Percentiles rank a stretch among this genome's conserved stretches.
Evolutionary conservation across 2,888 invertebrate species (phyloP).

Genomic region (Drosophila meridionalis): DNA sequence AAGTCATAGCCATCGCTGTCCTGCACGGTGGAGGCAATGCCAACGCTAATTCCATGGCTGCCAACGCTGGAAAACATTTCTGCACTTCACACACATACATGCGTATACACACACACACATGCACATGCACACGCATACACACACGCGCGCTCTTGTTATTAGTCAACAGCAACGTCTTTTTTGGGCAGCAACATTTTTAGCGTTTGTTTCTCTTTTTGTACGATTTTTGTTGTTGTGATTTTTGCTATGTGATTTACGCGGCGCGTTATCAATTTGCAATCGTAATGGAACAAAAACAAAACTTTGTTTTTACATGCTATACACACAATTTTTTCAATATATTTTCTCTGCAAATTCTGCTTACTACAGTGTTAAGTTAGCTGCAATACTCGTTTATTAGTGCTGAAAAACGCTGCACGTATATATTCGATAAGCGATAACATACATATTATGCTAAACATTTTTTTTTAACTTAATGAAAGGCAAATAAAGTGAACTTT

Average conservation of each 20-base stretch:
- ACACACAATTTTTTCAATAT: conserved; percentile 62
- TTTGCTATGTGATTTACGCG: conserved; percentile 18
- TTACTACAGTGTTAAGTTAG: conserved; percentile 59
- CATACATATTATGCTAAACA: neutral
- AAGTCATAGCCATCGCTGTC: conserved; percentile 88
- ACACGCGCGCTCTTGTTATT: conserved; percentile 59
- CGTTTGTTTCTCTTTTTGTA: conserved; percentile 23
- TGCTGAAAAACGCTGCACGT: conserved; percentile 28
- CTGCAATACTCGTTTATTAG: conserved; percentile 44
- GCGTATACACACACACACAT: conserved; percentile 36
- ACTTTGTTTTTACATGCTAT: conserved; percentile 62
- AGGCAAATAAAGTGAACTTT: neutral
- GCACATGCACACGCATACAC: conserved; percentile 34
- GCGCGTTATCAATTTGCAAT: conserved; percentile 36
- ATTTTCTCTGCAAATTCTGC: conserved; percentile 63
- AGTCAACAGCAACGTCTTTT: conserved; percentile 62
- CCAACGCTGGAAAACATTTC: conserved; percentile 87
- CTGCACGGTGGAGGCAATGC: conserved; percentile 60
- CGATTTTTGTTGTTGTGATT: conserved; percentile 8
- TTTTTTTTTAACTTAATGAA: conserved; percentile 6
- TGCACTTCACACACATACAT: conserved; percentile 51
- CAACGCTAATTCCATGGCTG: conserved; percentile 59
- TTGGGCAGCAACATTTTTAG: conserved; percentile 55
- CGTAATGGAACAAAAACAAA: conserved; percentile 49
- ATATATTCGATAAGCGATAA: conserved; percentile 46